Percentiles rank a stretch among this genome's conserved stretches.
phyloP scores from a whole-genome alignment of 1,140 invertebrate genomes.

The Drosophila albomicans region DNA sequence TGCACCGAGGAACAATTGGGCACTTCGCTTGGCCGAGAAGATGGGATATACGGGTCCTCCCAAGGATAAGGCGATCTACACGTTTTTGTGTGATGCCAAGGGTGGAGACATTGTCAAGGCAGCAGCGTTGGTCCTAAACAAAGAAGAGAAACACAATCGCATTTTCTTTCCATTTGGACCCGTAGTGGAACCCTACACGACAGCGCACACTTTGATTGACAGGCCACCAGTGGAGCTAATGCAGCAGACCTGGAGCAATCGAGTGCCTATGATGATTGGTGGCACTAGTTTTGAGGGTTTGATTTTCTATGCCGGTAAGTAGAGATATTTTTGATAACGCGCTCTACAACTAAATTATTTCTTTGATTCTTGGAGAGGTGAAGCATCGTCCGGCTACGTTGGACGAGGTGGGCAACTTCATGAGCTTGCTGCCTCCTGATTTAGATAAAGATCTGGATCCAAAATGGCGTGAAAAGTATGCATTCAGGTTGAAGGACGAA shows the following conservation, averaged over 20 bases:
- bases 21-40: constrained; percentile 70
- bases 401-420: constrained; percentile 69
- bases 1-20: constrained; percentile 64
- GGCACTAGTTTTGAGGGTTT: constrained; percentile 83
- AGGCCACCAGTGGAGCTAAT: constrained; percentile 56
- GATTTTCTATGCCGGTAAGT: constrained; percentile 76
- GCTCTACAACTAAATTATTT: too few relatives aligned
- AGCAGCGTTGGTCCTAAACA: constrained; percentile 54
- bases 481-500: constrained; percentile 57
- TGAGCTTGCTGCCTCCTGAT: constrained; percentile 68
- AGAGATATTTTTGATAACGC: background rate
- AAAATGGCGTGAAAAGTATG: constrained; percentile 60
- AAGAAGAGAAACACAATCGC: constrained; percentile 77
- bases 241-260: constrained; percentile 71
- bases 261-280: constrained; percentile 85
- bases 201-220: constrained; percentile 64
- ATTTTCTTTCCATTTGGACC: constrained; percentile 76
- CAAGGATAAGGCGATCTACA: constrained; percentile 61
- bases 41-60: constrained; percentile 66
- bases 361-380: constrained; percentile 54
- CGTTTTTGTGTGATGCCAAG: constrained; percentile 54
- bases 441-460: constrained; percentile 54
- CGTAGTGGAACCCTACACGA: constrained; percentile 72
- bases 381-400: constrained; percentile 69
- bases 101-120: constrained; percentile 73